Evolutionary conservation across 2,797 vertebrate species (phyloP).

Genomic region (Brachymystax lenok): DNA sequence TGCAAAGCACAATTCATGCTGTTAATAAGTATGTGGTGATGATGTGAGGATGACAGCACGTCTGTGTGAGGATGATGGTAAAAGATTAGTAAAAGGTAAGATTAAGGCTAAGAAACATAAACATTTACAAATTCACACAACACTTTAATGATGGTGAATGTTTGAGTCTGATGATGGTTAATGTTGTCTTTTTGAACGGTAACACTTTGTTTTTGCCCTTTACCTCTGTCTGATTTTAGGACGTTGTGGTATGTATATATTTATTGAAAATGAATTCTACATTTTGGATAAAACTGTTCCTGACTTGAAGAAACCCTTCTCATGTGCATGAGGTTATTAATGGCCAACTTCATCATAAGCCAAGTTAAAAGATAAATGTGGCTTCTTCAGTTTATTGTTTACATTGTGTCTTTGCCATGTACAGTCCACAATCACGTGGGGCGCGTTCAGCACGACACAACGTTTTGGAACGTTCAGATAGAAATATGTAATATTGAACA

Average conservation of each 20-base stretch:
- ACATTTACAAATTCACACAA: background rate
- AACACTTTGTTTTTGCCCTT: background rate
- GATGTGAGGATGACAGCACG: too few species aligned
- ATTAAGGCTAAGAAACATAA: too few species aligned
- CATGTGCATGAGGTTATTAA: background rate
- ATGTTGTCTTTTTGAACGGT: background rate
- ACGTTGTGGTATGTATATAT: background rate
- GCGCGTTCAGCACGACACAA: background rate
- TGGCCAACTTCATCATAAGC: background rate
- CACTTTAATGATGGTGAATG: background rate
- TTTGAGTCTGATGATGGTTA: background rate
- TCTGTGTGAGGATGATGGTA: too few species aligned
- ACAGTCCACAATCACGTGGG: background rate
- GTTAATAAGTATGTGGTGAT: background rate
- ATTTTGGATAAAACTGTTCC: background rate
- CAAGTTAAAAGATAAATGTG: background rate
- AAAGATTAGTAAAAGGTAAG: too few species aligned
- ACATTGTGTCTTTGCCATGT: background rate
- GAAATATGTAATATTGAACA: background rate
- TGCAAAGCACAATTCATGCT: background rate
- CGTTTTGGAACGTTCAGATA: too few species aligned
- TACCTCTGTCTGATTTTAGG: background rate
- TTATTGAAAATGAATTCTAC: background rate
- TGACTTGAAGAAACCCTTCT: background rate
- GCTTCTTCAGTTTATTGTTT: background rate